Evolutionary conservation across 1,140 invertebrate genomes (phyloP).

Genomic region (Cepaea nemoralis): DNA sequence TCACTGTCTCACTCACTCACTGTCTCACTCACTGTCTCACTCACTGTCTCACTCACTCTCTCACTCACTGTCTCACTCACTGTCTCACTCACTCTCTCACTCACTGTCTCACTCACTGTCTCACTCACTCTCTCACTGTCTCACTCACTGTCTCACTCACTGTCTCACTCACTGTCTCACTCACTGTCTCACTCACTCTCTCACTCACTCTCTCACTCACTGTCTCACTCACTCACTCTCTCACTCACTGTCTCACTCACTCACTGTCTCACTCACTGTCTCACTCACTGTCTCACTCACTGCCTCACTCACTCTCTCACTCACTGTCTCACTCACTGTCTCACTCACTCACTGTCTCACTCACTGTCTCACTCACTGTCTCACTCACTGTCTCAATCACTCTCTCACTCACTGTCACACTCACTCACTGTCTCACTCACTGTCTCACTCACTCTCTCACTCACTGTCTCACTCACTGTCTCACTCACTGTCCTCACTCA

Average conservation of each 20-base stretch:
- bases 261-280: background rate
- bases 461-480: background rate
- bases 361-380: background rate
- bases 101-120: background rate
- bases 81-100: background rate
- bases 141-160: slow-evolving; percentile 14
- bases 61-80: slow-evolving; percentile 11
- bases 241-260: background rate
- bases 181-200: slow-evolving; percentile 6
- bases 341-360: background rate
- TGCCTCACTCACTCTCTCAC: background rate
- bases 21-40: background rate
- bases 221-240: background rate
- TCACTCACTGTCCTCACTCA: too few relatives aligned
- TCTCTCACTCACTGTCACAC: background rate
- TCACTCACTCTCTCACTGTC: slow-evolving; percentile 4
- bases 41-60: background rate
- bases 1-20: background rate
- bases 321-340: background rate
- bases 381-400: background rate
- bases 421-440: background rate
- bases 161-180: background rate
- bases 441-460: background rate
- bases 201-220: background rate
- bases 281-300: background rate